phyloP scores from a whole-genome alignment of 2,888 invertebrate genomes.

The Epinotia brunnichana region DNA sequence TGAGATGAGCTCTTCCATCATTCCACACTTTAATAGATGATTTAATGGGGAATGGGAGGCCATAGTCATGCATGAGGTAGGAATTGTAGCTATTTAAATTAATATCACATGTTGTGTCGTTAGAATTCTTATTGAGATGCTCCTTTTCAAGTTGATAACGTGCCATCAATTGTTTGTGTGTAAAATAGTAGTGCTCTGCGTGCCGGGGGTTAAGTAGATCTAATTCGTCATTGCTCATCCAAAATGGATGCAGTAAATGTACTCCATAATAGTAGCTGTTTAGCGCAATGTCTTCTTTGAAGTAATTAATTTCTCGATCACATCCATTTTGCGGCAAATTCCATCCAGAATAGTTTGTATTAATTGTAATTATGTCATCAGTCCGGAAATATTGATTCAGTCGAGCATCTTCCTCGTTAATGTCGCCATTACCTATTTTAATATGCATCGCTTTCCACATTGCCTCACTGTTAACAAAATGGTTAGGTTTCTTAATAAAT shows the following conservation, averaged over 20 bases:
- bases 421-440: conserved; percentile 56
- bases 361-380: conserved; percentile 61
- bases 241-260: conserved; percentile 83
- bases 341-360: conserved; percentile 79
- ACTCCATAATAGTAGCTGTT: conserved; percentile 84
- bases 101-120: conserved; percentile 48
- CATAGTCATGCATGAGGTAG: conserved; percentile 71
- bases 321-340: conserved; percentile 74
- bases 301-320: conserved; percentile 84
- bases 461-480: conserved; percentile 71
- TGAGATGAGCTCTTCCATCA: conserved; percentile 62
- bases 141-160: conserved; percentile 69
- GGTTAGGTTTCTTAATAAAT: conserved; percentile 77
- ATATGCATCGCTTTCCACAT: conserved; percentile 69
- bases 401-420: conserved; percentile 54
- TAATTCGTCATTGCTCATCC: conserved; percentile 80
- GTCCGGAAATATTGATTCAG: conserved; percentile 59
- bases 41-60: conserved; percentile 71
- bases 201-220: conserved; percentile 66
- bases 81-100: conserved; percentile 57
- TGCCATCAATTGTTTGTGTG: conserved; percentile 70
- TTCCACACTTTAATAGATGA: conserved; percentile 58
- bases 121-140: conserved; percentile 53
- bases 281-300: conserved; percentile 85
- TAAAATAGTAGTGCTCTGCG: conserved; percentile 71